A percentile compares a stretch with the other conserved stretches of the same genome.
These are phyloP conservation scores for Vulpes ferrilata DNA, from an alignment of 2,113 vertebrate species.

Conservation along the genomic window DNA sequence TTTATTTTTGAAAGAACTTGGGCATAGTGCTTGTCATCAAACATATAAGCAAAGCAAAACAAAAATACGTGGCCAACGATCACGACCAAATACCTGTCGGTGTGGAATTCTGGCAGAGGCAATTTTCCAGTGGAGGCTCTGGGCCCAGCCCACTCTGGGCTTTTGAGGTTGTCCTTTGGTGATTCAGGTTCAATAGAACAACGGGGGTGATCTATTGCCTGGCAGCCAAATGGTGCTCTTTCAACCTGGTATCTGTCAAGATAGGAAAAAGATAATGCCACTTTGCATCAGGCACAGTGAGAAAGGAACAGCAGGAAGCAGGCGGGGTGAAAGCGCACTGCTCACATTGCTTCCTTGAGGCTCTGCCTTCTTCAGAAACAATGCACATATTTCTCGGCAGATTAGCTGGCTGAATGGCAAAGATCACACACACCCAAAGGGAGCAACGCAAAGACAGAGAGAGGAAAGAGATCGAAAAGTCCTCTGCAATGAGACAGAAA, in stretches of 20 bases:
- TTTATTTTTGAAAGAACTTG: not conserved
- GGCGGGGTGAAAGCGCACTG: constrained; percentile 79
- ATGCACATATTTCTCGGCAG: constrained; percentile 72
- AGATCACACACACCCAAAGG: not conserved
- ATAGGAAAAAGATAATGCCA: constrained; percentile 70
- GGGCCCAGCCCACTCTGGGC: not conserved
- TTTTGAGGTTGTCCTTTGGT: constrained; percentile 53
- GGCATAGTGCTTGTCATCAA: not conserved
- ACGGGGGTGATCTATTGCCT: constrained; percentile 62
- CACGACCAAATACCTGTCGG: not conserved
- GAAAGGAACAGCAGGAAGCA: constrained; percentile 81
- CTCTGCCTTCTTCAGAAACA: constrained; percentile 77
- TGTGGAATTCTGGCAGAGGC: not conserved
- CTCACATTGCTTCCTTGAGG: constrained; percentile 85
- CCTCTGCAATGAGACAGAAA: not conserved
- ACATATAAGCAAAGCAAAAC: not conserved
- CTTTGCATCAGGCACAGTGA: constrained; percentile 67
- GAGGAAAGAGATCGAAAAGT: not conserved
- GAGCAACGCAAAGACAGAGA: not conserved
- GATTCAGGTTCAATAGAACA: constrained; percentile 55
- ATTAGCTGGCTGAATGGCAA: constrained; percentile 62
- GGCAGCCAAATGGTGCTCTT: constrained; percentile 63
- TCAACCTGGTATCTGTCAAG: constrained; percentile 71
- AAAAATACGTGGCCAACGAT: not conserved
- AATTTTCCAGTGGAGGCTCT: not conserved